These are phyloP conservation scores for Opisthograptis luteolata DNA, from an alignment of 2,888 invertebrate species.

Conservation along the genomic window DNA sequence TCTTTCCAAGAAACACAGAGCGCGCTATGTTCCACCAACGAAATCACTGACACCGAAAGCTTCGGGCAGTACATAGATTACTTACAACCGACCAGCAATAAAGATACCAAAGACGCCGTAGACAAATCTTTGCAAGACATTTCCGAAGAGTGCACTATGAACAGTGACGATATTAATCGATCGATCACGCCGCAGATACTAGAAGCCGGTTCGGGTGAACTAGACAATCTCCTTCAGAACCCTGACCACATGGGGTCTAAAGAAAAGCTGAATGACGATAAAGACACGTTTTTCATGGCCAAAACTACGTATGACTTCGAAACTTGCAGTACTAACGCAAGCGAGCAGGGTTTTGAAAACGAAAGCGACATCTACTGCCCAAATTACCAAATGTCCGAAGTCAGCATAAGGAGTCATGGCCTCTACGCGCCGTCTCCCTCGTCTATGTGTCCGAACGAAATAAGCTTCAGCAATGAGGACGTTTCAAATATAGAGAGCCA, in stretches of 20 bases:
- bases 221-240: conserved; percentile 64
- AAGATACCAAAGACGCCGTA: conserved; percentile 62
- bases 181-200: conserved; percentile 62
- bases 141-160: conserved; percentile 78
- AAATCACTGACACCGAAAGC: conserved; percentile 80
- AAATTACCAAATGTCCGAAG: conserved; percentile 86
- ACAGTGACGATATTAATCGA: conserved; percentile 69
- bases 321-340: conserved; percentile 75
- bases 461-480: conserved; percentile 79
- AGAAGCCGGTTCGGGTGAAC: conserved; percentile 54
- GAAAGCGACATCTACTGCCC: conserved; percentile 86
- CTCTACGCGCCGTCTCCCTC: conserved; percentile 86
- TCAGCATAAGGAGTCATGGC: conserved; percentile 86
- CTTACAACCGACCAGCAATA: conserved; percentile 62
- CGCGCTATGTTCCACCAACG: conserved; percentile 78
- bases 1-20: conserved; percentile 79
- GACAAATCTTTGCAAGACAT: conserved; percentile 78
- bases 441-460: conserved; percentile 79
- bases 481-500: conserved; percentile 79
- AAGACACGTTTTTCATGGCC: conserved; percentile 72
- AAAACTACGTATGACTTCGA: conserved; percentile 77
- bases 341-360: conserved; percentile 80
- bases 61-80: conserved; percentile 80
- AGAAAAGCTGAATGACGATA: conserved; percentile 69
- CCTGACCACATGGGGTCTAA: conserved; percentile 58